Evolutionary conservation across 2,113 vertebrate species (phyloP), one percentile per base, ranked within the genome.

Genomic region (Clarias macrocephalus): DNA sequence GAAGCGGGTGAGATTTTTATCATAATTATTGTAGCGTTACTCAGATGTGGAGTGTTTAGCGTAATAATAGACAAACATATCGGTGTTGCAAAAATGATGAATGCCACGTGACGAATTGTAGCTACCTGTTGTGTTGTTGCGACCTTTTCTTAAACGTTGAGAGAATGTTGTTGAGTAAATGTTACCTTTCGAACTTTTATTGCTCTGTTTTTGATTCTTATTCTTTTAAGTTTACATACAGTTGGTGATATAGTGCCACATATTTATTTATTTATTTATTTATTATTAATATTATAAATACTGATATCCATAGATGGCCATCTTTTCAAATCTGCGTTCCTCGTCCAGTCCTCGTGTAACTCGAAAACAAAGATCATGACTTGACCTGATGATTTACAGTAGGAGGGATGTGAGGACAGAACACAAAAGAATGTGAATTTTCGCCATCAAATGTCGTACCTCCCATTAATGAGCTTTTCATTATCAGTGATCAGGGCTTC

Each of bases 1-100:
- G 23, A 80, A 80, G 18, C 77, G 18, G 88, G 91, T 90, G 90
- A 91, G 88, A 76, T 28, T 65, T 33, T 82, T 18, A 1, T 54
- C n/a, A 48, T 8, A 28, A 37, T 82, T 52, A 19, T 52, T 52
- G 21, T 52, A 57, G 15, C n/a, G 42, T 15, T n/a, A 13, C 25
- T 54, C 23, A 57, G 37, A 79, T 30, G 15, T 79, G 25, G 30
- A 57, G 25, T 76, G 42, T 9, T 11, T 21, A 30, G 19, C 15
- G n/a, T 57, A 79, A 79, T 19, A 18, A 56, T 19, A 18, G 48
- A 56, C 18, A 6, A 56, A n/a, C 8, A 1, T 3, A 77, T 57
- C 7, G 13, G 54, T 25, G 2, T 80, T 15, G 54, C n/a, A 37
- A n/a, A 16, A 25, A 42, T 75, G 8, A 10, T 25, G 2, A 52